Evolutionary conservation across 2,113 vertebrate genomes (phyloP).

Genomic region (Cynocephalus volans): DNA sequence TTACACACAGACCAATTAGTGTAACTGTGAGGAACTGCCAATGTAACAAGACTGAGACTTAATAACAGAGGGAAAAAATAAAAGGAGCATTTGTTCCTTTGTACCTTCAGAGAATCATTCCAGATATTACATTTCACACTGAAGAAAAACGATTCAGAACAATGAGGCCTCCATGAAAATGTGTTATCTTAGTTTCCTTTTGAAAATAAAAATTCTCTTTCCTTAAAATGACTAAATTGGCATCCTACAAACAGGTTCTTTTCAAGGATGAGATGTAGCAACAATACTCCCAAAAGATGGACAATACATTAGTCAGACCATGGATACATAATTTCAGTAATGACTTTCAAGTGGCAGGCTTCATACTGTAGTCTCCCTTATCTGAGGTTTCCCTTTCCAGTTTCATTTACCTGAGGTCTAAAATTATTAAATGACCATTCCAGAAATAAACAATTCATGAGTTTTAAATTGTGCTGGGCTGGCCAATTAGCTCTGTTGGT

Average conservation of each 20-base stretch:
- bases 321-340: slow-evolving; percentile 21
- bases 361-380: neutral
- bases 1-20: slow-evolving; percentile 38
- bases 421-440: too few species aligned
- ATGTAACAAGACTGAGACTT: slow-evolving; percentile 28
- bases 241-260: slow-evolving; percentile 42
- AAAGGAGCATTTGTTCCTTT: slow-evolving; percentile 40
- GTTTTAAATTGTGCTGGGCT: too few species aligned
- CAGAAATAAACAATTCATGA: too few species aligned
- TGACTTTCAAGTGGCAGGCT: neutral
- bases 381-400: too few species aligned
- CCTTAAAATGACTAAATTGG: slow-evolving; percentile 49
- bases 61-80: neutral
- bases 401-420: too few species aligned
- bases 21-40: slow-evolving; percentile 3
- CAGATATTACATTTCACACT: neutral
- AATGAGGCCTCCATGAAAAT: slow-evolving; percentile 7
- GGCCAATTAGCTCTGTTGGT: too few species aligned
- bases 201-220: slow-evolving; percentile 47
- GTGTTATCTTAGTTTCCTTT: slow-evolving; percentile 1
- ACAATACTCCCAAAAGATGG: neutral
- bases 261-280: slow-evolving; percentile 8
- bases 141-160: slow-evolving; percentile 34
- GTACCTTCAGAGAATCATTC: slow-evolving; percentile 51
- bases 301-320: neutral